A percentile compares a stretch with the other conserved stretches of the same genome.
Evolutionary conservation across 2,888 invertebrate genomes (phyloP).

Genomic region (Drosophila mayaguana): DNA sequence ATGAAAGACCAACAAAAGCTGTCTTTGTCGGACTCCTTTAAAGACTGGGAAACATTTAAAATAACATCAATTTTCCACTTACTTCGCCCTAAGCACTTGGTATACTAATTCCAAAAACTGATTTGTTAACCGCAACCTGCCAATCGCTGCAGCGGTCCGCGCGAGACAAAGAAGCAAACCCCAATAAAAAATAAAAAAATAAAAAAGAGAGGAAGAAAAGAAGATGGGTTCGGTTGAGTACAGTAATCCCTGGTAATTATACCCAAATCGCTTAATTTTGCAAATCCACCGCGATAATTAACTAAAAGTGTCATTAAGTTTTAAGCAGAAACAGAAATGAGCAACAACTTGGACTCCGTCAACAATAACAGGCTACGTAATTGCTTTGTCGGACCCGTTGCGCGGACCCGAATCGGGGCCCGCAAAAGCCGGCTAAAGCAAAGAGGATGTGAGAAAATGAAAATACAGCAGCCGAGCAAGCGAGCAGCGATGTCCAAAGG

Average conservation of each 20-base stretch:
- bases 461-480: constrained; percentile 35
- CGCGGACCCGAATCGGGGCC: constrained; percentile 37
- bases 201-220: not conserved
- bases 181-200: not conserved
- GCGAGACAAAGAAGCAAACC: not conserved
- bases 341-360: constrained; percentile 59
- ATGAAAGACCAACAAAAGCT: not conserved
- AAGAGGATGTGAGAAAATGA: constrained; percentile 56
- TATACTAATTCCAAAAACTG: constrained; percentile 39
- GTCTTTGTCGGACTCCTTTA: not conserved
- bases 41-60: not conserved
- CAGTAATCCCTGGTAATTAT: constrained; percentile 74
- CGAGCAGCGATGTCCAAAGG: constrained; percentile 25
- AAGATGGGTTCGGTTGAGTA: constrained; percentile 14
- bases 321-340: constrained; percentile 72
- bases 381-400: constrained; percentile 50
- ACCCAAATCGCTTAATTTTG: constrained; percentile 81
- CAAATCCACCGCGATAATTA: constrained; percentile 80
- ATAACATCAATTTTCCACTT: constrained; percentile 14
- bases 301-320: constrained; percentile 80
- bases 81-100: constrained; percentile 18
- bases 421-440: constrained; percentile 56
- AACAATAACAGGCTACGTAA: constrained; percentile 77
- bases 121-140: constrained; percentile 52
- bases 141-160: constrained; percentile 39